Base-by-base conservation (phyloP, 2,797 vertebrate genomes). In the Tapirus indicus region DNA sequence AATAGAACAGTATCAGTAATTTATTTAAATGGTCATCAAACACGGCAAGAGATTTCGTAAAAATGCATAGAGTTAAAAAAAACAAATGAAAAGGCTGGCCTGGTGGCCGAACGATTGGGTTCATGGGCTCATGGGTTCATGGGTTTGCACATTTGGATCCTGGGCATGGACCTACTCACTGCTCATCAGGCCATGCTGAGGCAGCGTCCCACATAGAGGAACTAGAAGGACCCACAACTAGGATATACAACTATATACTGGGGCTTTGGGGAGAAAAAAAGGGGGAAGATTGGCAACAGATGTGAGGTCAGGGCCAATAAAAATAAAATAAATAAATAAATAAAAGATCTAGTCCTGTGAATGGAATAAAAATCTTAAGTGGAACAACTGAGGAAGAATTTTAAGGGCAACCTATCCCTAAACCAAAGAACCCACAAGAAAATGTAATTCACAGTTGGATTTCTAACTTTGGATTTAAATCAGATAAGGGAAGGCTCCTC, bases 1-100 rank as follows among this genome's bases (percentile, higher is more conserved):
- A 85, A 71, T 32, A 72, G 9, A 71, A 58, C 12, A 88, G 23
- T 83, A 41, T 84, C 29, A 64, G n/a, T 88, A 72, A 79, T 66
- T 96, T 29, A 75, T 66, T 84, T 95, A 72, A 83, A 66, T n/a
- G 64, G 21, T 85, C 47, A 64, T 95, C 62, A 85, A 72, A 84
- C 13, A 38, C 66, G 47, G 25, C 27, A 89, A 89, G 47, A 88
- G 12, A 85, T 52, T 84, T 84, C 38, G 72, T 82, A 27, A 82
- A 62, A 82, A 54, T 38, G 71, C 54, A 79, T 23, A 54, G 17
- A 87, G 14, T 29, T 44, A 72, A 86, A 91, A 88, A 41, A 38
- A 38, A 38, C 4, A 38, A 38, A 38, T 38, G 38, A 38, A 38
- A 38, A 38, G 38, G 38, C 38, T 38, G 38, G 38, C 2, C 38